Percentiles rank a stretch among this genome's conserved stretches.
Evolutionary conservation across 2,888 invertebrate genomes (phyloP).

Genomic region (Acrobasis consociella): DNA sequence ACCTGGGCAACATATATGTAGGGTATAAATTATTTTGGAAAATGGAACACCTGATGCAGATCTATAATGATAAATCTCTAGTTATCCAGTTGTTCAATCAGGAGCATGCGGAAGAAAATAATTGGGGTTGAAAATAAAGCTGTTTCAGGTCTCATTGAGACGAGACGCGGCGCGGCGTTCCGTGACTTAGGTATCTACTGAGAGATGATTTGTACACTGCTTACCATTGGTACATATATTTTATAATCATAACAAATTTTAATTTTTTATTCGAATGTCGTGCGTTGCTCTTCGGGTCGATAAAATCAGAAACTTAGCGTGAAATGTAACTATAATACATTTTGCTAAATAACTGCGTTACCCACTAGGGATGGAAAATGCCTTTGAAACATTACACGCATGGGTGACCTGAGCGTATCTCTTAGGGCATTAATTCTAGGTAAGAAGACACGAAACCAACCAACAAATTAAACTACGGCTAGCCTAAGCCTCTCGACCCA

Average conservation of each 20-base stretch:
- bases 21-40: too few relatives aligned
- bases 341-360: not conserved
- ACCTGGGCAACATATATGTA: too few relatives aligned
- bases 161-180: not conserved
- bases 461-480: conserved; percentile 1
- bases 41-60: too few relatives aligned
- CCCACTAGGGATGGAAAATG: not conserved
- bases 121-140: not conserved
- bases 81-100: not conserved
- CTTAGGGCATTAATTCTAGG: not conserved
- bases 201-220: too few relatives aligned
- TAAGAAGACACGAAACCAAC: not conserved
- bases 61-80: not conserved
- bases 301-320: too few relatives aligned
- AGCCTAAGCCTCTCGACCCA: not conserved
- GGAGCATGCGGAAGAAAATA: not conserved
- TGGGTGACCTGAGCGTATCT: conserved; percentile 4
- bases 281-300: too few relatives aligned
- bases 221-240: too few relatives aligned
- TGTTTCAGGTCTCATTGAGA: not conserved
- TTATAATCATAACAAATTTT: too few relatives aligned
- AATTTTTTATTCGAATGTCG: too few relatives aligned
- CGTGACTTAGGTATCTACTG: too few relatives aligned
- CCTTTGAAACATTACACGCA: conserved; percentile 13
- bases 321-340: too few relatives aligned